A percentile compares a stretch with the other conserved stretches of the same genome.
These are phyloP conservation scores for Mustelus asterias DNA, from an alignment of 2,113 vertebrate species.

Conservation along the genomic window DNA sequence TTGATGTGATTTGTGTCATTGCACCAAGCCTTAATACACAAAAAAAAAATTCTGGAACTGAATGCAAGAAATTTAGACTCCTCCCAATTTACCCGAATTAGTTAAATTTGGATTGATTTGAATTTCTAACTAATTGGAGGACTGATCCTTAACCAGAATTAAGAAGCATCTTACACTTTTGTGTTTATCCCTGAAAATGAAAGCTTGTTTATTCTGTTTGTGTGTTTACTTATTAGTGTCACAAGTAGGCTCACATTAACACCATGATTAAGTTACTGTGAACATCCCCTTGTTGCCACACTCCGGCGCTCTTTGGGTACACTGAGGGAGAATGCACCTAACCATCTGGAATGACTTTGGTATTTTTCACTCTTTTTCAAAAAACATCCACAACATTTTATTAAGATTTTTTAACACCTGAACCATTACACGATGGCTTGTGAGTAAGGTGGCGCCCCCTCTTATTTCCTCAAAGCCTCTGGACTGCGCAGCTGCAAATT, in stretches of 20 bases:
- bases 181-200: neutral
- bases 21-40: neutral
- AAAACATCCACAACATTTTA: neutral
- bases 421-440: neutral
- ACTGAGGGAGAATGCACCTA: too few relatives aligned
- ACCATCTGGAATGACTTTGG: neutral
- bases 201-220: neutral
- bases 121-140: neutral
- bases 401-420: neutral
- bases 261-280: too few relatives aligned
- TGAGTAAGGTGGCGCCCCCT: neutral
- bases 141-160: neutral
- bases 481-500: constrained; percentile 2
- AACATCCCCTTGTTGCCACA: too few relatives aligned
- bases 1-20: neutral
- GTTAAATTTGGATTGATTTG: neutral
- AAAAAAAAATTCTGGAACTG: neutral
- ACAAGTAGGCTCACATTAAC: too few relatives aligned
- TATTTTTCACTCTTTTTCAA: neutral
- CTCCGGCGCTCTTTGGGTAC: too few relatives aligned
- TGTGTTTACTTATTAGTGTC: too few relatives aligned
- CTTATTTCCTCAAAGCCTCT: neutral
- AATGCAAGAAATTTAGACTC: neutral
- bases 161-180: neutral
- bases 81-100: neutral